Percentiles rank a stretch among this genome's conserved stretches.
Evolutionary conservation across 2,797 vertebrate species (phyloP).

Genomic region (Kryptolebias ocellatus): DNA sequence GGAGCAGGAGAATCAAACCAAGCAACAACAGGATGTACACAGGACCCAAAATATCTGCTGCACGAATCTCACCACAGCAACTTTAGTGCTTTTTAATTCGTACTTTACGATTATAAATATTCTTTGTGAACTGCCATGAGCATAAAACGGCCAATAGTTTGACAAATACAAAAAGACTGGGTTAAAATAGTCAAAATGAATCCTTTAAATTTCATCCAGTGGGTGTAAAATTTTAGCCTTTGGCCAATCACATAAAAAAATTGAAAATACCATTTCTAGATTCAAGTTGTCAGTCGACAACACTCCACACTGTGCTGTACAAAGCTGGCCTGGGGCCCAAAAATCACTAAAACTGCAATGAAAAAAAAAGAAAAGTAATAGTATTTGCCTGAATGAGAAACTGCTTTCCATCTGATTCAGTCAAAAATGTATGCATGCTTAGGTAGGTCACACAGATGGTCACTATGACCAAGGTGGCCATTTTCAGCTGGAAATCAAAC

Average conservation of each 20-base stretch:
- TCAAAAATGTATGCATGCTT: constrained; percentile 28
- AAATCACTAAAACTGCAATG: constrained; percentile 17
- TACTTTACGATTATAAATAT: background rate
- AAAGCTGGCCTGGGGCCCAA: constrained; percentile 49
- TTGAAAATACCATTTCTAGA: constrained; percentile 45
- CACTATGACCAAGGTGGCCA: background rate
- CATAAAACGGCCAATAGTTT: background rate
- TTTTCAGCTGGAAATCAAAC: constrained; percentile 25
- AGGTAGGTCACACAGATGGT: constrained; percentile 22
- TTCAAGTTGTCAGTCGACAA: constrained; percentile 75
- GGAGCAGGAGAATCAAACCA: background rate
- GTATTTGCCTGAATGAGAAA: constrained; percentile 29
- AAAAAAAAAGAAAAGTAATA: constrained; percentile 27
- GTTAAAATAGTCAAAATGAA: constrained; percentile 6
- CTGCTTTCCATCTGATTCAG: constrained; percentile 32
- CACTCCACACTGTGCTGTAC: constrained; percentile 29
- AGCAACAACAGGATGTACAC: background rate
- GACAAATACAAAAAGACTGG: background rate
- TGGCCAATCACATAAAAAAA: constrained; percentile 62
- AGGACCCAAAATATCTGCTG: background rate
- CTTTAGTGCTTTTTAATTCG: background rate
- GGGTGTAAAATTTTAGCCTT: constrained; percentile 53
- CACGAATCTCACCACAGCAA: too few species aligned
- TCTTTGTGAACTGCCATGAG: background rate
- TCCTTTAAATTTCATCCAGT: constrained; percentile 10